Evolutionary conservation across 1,140 invertebrate species (phyloP).

Genomic region (Lineus longissimus): DNA sequence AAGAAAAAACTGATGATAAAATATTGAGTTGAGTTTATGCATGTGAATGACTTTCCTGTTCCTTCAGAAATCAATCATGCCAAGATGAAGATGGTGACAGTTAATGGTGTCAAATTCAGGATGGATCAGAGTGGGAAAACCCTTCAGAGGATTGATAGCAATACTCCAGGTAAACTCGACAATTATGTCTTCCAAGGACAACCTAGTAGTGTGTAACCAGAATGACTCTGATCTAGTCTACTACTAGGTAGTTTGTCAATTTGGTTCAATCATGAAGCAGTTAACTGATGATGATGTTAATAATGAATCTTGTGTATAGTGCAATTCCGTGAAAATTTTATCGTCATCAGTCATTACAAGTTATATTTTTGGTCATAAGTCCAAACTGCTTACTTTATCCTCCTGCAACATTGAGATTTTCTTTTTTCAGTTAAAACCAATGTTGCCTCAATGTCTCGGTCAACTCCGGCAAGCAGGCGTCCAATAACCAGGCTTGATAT

Average conservation of each 20-base stretch:
- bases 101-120: constrained; percentile 36
- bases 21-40: not conserved
- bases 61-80: constrained; percentile 20
- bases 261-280: not conserved
- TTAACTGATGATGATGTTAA: not conserved
- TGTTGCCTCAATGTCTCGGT: not conserved
- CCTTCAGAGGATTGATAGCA: constrained; percentile 24
- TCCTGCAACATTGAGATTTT: not conserved
- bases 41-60: not conserved
- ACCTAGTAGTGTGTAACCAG: not conserved
- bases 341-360: not conserved
- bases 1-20: not conserved
- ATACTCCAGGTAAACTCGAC: not conserved
- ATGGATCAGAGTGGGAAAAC: constrained; percentile 35
- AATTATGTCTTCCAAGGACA: not conserved
- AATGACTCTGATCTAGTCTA: not conserved
- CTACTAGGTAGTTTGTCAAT: not conserved
- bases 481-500: constrained; percentile 23
- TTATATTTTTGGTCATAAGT: not conserved
- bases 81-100: constrained; percentile 32
- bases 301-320: not conserved
- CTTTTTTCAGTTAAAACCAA: not conserved
- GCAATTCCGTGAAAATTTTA: not conserved
- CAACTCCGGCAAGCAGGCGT: not conserved
- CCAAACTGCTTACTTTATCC: not conserved